Conservation (phyloP, 2,113 vertebrate species). For the Urocynchramus pylzowi region DNA sequence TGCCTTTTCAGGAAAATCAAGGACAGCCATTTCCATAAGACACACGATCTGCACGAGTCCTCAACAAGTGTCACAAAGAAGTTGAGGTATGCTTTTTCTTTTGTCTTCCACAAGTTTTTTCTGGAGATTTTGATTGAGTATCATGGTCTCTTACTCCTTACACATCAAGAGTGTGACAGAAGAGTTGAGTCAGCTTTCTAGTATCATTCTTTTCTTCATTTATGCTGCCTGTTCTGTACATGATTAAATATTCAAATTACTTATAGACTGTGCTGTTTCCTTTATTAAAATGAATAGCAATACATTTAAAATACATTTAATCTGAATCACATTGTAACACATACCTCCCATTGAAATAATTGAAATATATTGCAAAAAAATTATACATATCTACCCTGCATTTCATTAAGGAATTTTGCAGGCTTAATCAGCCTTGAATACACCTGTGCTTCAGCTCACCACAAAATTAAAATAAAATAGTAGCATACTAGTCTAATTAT, state of each 20-base stretch:
- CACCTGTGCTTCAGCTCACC: not conserved
- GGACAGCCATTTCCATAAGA: not conserved
- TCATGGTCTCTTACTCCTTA: not conserved
- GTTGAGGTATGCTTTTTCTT: not conserved
- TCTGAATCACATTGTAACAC: not conserved
- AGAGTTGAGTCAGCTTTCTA: not conserved
- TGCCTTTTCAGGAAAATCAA: not conserved
- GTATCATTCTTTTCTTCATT: not conserved
- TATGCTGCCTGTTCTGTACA: not conserved
- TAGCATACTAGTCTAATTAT: not conserved
- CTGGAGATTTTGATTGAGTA: not conserved
- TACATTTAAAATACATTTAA: not conserved
- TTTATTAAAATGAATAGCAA: not conserved
- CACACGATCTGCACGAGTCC: fast-evolving
- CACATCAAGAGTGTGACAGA: not conserved
- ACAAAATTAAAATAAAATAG: not conserved
- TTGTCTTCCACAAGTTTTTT: not conserved
- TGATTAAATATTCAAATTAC: not conserved
- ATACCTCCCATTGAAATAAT: not conserved
- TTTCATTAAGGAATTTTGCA: not conserved
- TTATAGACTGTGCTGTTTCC: not conserved
- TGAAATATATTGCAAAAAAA: not conserved
- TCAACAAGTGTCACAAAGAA: not conserved
- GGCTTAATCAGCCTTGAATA: not conserved
- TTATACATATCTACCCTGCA: not conserved